A percentile compares a stretch with the other conserved stretches of the same genome.
phyloP scores from a whole-genome alignment of 2,888 invertebrate species.

The Quadriops clusia region DNA sequence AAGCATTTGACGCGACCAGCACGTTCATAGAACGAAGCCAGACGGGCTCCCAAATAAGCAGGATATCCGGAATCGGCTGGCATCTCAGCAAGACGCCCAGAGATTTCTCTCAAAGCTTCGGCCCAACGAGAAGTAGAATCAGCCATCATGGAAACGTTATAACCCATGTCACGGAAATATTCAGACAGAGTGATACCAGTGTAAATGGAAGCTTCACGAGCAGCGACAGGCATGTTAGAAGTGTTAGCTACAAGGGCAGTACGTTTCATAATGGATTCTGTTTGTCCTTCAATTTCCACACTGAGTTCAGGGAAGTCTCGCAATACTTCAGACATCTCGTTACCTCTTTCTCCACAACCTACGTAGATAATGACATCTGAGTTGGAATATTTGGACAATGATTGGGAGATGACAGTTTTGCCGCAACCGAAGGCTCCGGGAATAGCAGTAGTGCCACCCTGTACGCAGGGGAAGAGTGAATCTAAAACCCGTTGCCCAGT shows the following conservation, averaged over 20 bases:
- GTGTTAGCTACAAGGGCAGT: slow-evolving; percentile 99
- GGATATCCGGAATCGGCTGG: slow-evolving; percentile 98
- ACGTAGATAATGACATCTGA: slow-evolving; percentile 99
- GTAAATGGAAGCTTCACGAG: slow-evolving; percentile 99
- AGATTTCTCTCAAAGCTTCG: slow-evolving; percentile 98
- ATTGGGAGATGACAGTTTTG: slow-evolving; percentile 99
- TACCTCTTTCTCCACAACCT: slow-evolving; percentile 98
- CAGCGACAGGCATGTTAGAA: slow-evolving; percentile 99
- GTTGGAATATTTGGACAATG: slow-evolving; percentile 98
- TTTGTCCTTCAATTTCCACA: slow-evolving; percentile 91
- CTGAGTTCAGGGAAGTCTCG: slow-evolving; percentile 97
- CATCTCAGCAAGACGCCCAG: slow-evolving; percentile 99
- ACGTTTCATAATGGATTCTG: slow-evolving; percentile 99
- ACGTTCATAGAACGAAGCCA: slow-evolving; percentile 99
- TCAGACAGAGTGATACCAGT: slow-evolving; percentile 99
- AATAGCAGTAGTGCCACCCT: slow-evolving; percentile 97
- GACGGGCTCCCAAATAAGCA: slow-evolving; percentile 93
- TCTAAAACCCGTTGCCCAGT: slow-evolving; percentile 98
- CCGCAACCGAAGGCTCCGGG: slow-evolving; percentile 99
- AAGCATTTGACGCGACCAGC: slow-evolving; percentile 95
- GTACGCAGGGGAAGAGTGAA: slow-evolving; percentile 97
- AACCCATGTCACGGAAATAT: slow-evolving; percentile 99
- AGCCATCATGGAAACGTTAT: slow-evolving; percentile 99
- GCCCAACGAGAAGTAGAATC: slow-evolving; percentile 99
- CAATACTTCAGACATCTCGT: slow-evolving; percentile 99